Evolutionary conservation across 1,140 invertebrate genomes (phyloP), one percentile per base, ranked within the genome.

Genomic region (Armadillidium nasatum): DNA sequence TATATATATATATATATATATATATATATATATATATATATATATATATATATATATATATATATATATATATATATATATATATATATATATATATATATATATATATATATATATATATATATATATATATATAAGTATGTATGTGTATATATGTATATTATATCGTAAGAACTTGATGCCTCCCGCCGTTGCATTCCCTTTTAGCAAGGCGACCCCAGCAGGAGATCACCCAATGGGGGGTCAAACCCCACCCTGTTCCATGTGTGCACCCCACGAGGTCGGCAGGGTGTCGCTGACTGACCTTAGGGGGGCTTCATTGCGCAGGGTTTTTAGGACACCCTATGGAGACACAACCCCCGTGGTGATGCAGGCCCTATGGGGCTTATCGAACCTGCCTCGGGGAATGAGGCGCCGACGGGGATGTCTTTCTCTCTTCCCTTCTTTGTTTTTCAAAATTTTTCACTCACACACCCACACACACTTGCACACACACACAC

Each of bases 31-130:
- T n/a, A n/a, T n/a, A n/a, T n/a, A n/a, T n/a, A n/a, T n/a, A n/a
- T n/a, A n/a, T n/a, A n/a, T n/a, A n/a, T n/a, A n/a, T n/a, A n/a
- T n/a, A n/a, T n/a, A n/a, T n/a, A n/a, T n/a, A n/a, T n/a, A n/a
- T n/a, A n/a, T n/a, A n/a, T n/a, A n/a, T n/a, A n/a, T n/a, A n/a
- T n/a, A n/a, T n/a, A 15, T 50, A 50, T 10, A 50, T 50, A 50
- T 10, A 50, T 15, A 10, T 50, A 15, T 50, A 15, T 50, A 50
- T 50, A 15, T 50, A 50, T 50, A 50, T 50, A 50, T 50, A 50
- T 50, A 50, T 50, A 50, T 50, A 50, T 50, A 50, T 50, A 50
- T 50, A 50, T 50, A 50, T 50, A 50, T 50, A 50, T 50, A 50
- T 50, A 50, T 50, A 50, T 50, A 50, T 50, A 50, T 50, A 50